phyloP scores from a whole-genome alignment of 2,113 vertebrate species.

The Climacteris rufus region DNA sequence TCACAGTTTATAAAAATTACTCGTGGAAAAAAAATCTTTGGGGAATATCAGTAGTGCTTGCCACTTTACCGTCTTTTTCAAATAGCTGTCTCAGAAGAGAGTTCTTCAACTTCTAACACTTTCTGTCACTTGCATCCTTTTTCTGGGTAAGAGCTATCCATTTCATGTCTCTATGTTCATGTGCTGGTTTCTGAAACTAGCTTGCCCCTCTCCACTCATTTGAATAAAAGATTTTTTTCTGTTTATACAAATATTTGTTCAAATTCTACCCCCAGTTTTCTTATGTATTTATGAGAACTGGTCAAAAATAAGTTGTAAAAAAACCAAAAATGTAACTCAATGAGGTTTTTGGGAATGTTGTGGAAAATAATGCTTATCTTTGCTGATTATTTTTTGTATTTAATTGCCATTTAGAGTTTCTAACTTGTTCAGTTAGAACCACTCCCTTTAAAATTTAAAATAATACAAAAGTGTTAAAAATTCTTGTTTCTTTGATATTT shows the following conservation, averaged over 20 bases:
- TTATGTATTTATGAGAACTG: neutral
- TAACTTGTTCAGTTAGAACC: neutral
- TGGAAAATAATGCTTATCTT: neutral
- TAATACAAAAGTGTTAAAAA: neutral
- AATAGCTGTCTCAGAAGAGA: neutral
- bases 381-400: neutral
- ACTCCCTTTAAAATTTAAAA: neutral
- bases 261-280: neutral
- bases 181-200: neutral
- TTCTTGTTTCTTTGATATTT: neutral
- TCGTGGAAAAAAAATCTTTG: neutral
- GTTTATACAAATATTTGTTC: neutral
- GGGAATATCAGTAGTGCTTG: neutral
- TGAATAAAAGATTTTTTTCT: neutral
- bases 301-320: neutral
- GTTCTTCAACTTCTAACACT: neutral
- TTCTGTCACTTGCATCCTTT: neutral
- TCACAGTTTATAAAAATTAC: constrained; percentile 10
- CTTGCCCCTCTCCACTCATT: neutral
- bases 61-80: neutral
- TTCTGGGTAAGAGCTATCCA: neutral
- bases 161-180: neutral
- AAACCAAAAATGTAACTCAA: neutral
- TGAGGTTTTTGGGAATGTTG: neutral
- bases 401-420: neutral